Conservation (phyloP, 64 coral and sea anemone genomes). For the Porites lutea region DNA sequence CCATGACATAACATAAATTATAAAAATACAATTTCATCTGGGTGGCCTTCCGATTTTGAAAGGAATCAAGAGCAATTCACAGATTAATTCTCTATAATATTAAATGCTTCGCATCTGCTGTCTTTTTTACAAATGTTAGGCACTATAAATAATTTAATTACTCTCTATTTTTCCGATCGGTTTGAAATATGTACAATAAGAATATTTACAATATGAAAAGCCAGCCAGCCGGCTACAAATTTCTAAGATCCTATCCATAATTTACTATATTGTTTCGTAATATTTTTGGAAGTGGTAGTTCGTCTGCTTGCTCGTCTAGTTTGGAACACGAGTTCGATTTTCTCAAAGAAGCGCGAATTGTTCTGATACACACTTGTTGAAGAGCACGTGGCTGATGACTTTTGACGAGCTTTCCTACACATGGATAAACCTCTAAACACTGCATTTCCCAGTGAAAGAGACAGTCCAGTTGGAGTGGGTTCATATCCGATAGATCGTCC, state of each 20-base stretch:
- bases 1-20: background rate
- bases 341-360: constrained; percentile 28
- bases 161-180: background rate
- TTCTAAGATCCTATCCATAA: background rate
- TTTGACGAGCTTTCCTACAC: constrained; percentile 81
- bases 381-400: constrained; percentile 79
- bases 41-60: constrained; percentile 5
- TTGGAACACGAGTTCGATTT: background rate
- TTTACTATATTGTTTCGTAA: constrained; percentile 13
- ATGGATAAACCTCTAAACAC: constrained; percentile 78
- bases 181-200: background rate
- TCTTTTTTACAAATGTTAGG: background rate
- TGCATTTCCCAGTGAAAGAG: constrained; percentile 93
- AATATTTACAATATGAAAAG: background rate
- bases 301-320: background rate
- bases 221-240: constrained; percentile 21
- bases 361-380: constrained; percentile 66
- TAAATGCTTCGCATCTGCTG: background rate
- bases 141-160: constrained; percentile 1
- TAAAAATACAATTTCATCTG: background rate
- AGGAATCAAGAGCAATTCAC: too few species aligned
- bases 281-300: constrained; percentile 8
- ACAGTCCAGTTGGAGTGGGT: constrained; percentile 80
- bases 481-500: constrained; percentile 90
- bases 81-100: background rate